Base-by-base conservation (phyloP, 2,888 invertebrate genomes). In the Nezara viridula region DNA sequence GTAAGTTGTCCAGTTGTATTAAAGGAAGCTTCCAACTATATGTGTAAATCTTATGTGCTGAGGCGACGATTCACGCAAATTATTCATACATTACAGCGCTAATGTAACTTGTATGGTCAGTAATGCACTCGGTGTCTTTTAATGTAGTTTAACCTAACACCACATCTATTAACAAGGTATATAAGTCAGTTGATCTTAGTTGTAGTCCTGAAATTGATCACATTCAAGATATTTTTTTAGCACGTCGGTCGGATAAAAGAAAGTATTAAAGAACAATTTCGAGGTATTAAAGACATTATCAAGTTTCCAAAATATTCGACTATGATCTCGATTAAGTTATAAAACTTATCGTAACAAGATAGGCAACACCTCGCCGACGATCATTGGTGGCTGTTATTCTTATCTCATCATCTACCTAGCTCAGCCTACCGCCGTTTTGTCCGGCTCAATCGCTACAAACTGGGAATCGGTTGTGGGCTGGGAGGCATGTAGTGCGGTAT, bases 241-340 rank as follows among this genome's bases (percentile, higher is more conserved):
- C 14, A 1, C 14, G 60, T 32, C 19, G 37, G 66, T 37, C 16
- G 2, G 66, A 37, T 2, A 73, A 73, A 73, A 37, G 21, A 19
- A 21, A 37, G 66, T 21, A 66, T 14, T 32, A 66, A 66, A 66
- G 55, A 66, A 73, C 66, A 73, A 37, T 27, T 37, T 37, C 19
- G 3, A 19, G 6, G 4, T 37, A 21, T 73, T 37, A 37, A 37
- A 1, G 19, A 19, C 37, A 37, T 37, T 73, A 19, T 73, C 66
- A 37, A 1, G 9, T 73, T 37, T 9, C 32, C 32, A 9, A 24
- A 73, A 73, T 27, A 60, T 32, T 60, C 16, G 60, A 32, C 32
- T 37, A 37, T 6, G 19, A 73, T 73, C 32, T 73, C 66, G 32
- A 73, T 73, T 73, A 37, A 73, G 66, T 73, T 73, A 73, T 73